phyloP scores from a whole-genome alignment of 2,888 invertebrate species.

The Rugalucina vietnamica region DNA sequence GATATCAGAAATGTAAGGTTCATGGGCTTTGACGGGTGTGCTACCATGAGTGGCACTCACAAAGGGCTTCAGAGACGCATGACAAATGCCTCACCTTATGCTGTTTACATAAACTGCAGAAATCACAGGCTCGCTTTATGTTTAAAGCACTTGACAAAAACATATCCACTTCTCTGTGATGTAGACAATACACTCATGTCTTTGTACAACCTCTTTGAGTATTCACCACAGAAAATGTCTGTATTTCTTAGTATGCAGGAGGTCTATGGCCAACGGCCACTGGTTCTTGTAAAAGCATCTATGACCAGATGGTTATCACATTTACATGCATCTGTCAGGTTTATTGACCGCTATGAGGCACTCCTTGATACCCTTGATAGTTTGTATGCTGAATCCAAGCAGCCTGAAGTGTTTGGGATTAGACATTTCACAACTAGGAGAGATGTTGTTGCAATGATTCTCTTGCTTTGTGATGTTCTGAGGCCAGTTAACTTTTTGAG shows the following conservation, averaged over 20 bases:
- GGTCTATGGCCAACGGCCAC: conserved; percentile 35
- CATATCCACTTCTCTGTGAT: conserved; percentile 18
- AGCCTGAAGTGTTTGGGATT: conserved; percentile 17
- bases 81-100: conserved; percentile 22
- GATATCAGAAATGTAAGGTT: conserved; percentile 35
- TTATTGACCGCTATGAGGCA: conserved; percentile 26
- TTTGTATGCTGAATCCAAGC: neutral
- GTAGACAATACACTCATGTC: conserved; percentile 35
- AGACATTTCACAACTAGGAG: neutral
- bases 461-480: conserved; percentile 9
- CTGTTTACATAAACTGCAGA: conserved; percentile 46
- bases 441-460: conserved; percentile 15
- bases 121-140: conserved; percentile 52
- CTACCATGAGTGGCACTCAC: conserved; percentile 41
- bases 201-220: conserved; percentile 45
- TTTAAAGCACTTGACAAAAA: conserved; percentile 44
- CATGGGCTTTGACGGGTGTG: conserved; percentile 45
- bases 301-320: conserved; percentile 40
- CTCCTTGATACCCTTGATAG: conserved; percentile 33
- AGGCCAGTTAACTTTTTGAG: conserved; percentile 14
- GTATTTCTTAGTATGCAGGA: conserved; percentile 35
- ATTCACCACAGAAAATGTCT: conserved; percentile 26
- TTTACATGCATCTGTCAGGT: conserved; percentile 23
- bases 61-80: conserved; percentile 43
- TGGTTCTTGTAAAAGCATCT: conserved; percentile 36